A percentile compares a stretch with the other conserved stretches of the same genome.
phyloP scores from a whole-genome alignment of 30 jellyfish, hydroid and myxozoan species.

The Phacellophora camtschatica region DNA sequence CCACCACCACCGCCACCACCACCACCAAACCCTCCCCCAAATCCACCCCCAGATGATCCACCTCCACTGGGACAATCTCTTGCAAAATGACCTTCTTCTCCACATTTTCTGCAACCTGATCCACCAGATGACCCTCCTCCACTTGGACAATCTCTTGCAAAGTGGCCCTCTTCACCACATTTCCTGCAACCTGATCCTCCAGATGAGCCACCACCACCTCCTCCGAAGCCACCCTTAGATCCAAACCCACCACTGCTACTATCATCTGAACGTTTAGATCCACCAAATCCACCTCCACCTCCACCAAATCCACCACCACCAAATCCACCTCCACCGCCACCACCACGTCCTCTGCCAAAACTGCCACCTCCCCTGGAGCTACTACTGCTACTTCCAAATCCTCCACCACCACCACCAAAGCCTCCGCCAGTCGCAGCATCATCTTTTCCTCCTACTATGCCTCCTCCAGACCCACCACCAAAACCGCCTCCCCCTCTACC shows the following conservation, averaged over 20 bases:
- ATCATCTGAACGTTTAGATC: constrained; percentile 18
- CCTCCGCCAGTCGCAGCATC: constrained; percentile 59
- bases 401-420: constrained; percentile 46
- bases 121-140: constrained; percentile 66
- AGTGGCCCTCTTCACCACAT: constrained; percentile 81
- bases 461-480: constrained; percentile 55
- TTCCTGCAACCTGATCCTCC: constrained; percentile 55
- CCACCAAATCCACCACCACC: constrained; percentile 69
- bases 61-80: constrained; percentile 67
- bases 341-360: constrained; percentile 27
- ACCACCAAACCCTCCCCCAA: constrained; percentile 39
- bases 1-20: constrained; percentile 76
- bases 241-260: constrained; percentile 49
- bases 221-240: constrained; percentile 42
- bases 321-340: constrained; percentile 38
- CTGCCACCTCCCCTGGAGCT: constrained; percentile 48
- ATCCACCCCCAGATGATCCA: constrained; percentile 37
- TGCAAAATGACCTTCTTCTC: constrained; percentile 75
- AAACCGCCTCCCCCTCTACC: constrained; percentile 22
- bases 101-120: constrained; percentile 56
- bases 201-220: constrained; percentile 60
- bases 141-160: constrained; percentile 61
- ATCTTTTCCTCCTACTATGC: constrained; percentile 48
- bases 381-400: constrained; percentile 26
- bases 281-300: constrained; percentile 36